Evolutionary conservation across 64 coral and sea anemone genomes (phyloP), one percentile per base, ranked within the genome.

Genomic region (Pachyseris speciosa): DNA sequence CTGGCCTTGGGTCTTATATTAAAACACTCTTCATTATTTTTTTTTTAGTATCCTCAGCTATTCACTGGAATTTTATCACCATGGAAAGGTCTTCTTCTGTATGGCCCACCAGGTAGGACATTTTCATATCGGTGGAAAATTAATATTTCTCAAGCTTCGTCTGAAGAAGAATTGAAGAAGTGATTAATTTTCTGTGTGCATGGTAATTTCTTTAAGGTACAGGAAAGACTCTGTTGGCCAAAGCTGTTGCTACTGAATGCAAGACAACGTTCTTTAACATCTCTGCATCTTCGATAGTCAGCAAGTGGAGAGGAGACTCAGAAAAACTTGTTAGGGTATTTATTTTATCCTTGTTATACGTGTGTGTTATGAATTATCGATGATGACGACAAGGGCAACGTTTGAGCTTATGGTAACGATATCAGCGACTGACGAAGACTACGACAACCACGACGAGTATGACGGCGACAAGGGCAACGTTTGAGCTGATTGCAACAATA

Each of bases 211-310:
- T 85, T 30, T 0, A 49, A 98, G 96, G 97, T 45, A 99, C 97
- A 25, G 97, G 97, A 0, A 99, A 99, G 73, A 99, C 97, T 27
- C 86, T 99, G 0, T 69, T 99, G 2, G 97, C 97, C 7, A 99
- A 99, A 86, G 97, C 97, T 55, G 97, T 99, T 13, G 97, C 97
- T 31, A 99, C 97, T 36, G 97, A 99, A 63, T 99, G 97, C 64
- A 93, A 99, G 41, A 99, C 97, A 52, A 99, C 97, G 6, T 99
- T 99, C 72, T 99, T 99, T 67, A 99, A 99, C 48, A 99, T 99
- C 17, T 99, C 97, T 0, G 97, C 97, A 17, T 99, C 97, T 44
- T 95, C 97, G 3, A 99, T 99, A 38, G 97, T 99, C 50, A 99
- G 97, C 68, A 99, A 99, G 83, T 99, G 97, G 97, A 76, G 97